Percentiles rank a stretch among this genome's conserved stretches.
Conservation (phyloP, 1,140 invertebrate genomes). For the Dendrolimus kikuchii region DNA sequence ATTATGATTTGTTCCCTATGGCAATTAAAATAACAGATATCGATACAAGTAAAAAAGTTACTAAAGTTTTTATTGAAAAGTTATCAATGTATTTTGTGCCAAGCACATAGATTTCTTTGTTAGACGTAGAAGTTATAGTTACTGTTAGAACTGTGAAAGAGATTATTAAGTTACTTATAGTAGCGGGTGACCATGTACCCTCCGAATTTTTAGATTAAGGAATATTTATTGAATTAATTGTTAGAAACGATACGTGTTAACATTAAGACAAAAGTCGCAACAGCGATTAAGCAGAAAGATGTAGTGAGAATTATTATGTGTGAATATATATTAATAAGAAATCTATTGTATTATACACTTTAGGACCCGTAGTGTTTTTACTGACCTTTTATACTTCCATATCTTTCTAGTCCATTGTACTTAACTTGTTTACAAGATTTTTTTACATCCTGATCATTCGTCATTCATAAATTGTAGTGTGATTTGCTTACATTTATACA, state of each 20-base stretch:
- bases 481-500: no score
- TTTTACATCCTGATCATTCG: background rate
- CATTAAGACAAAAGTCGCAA: conserved; percentile 29
- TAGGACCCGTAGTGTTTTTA: conserved; percentile 62
- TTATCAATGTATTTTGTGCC: conserved; percentile 27
- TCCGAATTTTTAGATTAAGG: conserved; percentile 49
- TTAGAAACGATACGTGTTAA: conserved; percentile 26
- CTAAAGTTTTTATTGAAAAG: background rate
- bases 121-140: no score
- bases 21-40: no score
- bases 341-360: conserved; percentile 44
- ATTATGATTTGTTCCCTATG: no score
- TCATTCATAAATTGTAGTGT: no score
- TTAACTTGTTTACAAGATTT: background rate
- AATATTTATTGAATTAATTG: conserved; percentile 20
- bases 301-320: conserved; percentile 53
- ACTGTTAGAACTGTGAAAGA: no score
- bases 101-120: conserved; percentile 30
- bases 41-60: no score
- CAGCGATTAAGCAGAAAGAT: conserved; percentile 46
- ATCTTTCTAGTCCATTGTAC: conserved; percentile 38
- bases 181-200: conserved; percentile 41
- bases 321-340: conserved; percentile 26
- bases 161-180: background rate
- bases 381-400: conserved; percentile 63